Conservation (phyloP, 2,888 invertebrate genomes). For the Philopedon plagiatum region DNA sequence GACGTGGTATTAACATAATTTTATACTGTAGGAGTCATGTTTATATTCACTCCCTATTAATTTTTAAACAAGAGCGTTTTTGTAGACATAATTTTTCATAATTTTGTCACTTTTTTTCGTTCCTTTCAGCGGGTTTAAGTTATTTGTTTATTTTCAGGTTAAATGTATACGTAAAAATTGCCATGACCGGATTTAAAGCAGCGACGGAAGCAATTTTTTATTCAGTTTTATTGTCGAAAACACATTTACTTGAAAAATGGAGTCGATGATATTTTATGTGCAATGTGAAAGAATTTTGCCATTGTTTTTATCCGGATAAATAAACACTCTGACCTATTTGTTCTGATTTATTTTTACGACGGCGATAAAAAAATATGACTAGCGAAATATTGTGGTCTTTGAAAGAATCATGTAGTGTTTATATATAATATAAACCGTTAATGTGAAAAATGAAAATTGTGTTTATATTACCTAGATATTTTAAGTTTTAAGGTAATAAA, state of each 20-base stretch:
- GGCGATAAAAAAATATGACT: constrained; percentile 24
- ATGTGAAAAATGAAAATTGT: background rate
- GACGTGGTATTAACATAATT: constrained; percentile 40
- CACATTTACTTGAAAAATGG: constrained; percentile 3
- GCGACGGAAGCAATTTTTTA: constrained; percentile 9
- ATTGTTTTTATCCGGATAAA: constrained; percentile 29
- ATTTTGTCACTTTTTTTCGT: constrained; percentile 24
- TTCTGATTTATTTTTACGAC: constrained; percentile 31
- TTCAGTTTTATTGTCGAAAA: constrained; percentile 5
- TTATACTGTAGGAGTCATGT: constrained; percentile 30
- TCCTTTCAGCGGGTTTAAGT: background rate
- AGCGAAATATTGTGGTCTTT: constrained; percentile 17
- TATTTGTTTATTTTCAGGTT: constrained; percentile 4
- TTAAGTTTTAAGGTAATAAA: background rate
- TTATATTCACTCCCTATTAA: constrained; percentile 29
- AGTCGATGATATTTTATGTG: constrained; percentile 10
- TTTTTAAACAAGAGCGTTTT: constrained; percentile 25
- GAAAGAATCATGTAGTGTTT: constrained; percentile 11
- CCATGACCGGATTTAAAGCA: constrained; percentile 6
- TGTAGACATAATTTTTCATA: constrained; percentile 22
- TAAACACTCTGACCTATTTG: constrained; percentile 22
- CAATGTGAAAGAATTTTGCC: constrained; percentile 10
- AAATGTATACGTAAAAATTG: constrained; percentile 7
- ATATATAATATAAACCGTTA: background rate
- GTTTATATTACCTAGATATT: constrained; percentile 1